phyloP scores from a whole-genome alignment of 2,888 invertebrate genomes.

The Caenorhabditis sp. region DNA sequence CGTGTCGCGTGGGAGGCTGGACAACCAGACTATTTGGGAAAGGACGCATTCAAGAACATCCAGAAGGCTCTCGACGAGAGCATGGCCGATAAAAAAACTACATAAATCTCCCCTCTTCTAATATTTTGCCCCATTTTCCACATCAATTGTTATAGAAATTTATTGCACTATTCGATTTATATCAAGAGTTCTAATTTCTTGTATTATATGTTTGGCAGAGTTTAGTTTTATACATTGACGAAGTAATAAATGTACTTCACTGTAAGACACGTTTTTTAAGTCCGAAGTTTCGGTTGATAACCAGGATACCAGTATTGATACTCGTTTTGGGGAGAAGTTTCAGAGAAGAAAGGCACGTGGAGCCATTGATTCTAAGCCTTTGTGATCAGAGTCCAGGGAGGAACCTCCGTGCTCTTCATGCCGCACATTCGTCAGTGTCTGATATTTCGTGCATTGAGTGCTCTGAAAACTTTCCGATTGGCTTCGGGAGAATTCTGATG shows the following conservation, averaged over 20 bases:
- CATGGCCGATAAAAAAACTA: constrained; percentile 7
- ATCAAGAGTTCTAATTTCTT: neutral
- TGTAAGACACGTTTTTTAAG: neutral
- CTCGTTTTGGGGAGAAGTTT: neutral
- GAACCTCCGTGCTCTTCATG: constrained; percentile 1
- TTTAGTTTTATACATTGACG: neutral
- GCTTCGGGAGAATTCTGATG: no score
- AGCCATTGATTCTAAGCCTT: neutral
- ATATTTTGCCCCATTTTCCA: constrained; percentile 1
- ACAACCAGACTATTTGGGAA: constrained; percentile 94
- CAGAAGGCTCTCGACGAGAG: constrained; percentile 69
- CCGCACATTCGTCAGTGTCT: constrained; percentile 7
- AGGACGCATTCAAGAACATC: constrained; percentile 95
- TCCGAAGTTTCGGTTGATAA: neutral
- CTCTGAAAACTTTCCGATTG: constrained; percentile 22
- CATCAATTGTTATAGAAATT: no score
- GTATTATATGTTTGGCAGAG: constrained; percentile 2
- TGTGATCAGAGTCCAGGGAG: neutral
- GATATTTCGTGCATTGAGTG: constrained; percentile 39
- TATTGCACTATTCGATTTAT: neutral
- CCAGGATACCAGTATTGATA: constrained; percentile 5
- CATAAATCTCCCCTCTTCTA: neutral
- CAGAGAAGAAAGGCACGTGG: constrained; percentile 6
- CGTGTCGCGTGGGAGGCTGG: constrained; percentile 84
- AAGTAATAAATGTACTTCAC: neutral